phyloP scores from a whole-genome alignment of 2,888 invertebrate species.

The Ormyrus pomaceus region DNA sequence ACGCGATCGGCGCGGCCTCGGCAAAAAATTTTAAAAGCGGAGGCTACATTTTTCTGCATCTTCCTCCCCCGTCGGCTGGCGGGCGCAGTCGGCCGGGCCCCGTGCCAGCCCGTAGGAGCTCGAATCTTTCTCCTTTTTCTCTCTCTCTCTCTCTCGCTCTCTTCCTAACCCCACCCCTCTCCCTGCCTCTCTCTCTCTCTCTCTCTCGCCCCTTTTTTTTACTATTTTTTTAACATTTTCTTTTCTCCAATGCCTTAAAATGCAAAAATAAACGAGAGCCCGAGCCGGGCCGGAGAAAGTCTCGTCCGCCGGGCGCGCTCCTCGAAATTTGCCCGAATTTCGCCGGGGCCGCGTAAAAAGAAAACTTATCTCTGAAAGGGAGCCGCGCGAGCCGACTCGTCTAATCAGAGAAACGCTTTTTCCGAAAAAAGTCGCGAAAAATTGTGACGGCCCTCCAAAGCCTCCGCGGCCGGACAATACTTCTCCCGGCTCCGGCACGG shows the following conservation, averaged over 20 bases:
- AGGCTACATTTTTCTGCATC: slow-evolving; percentile 70
- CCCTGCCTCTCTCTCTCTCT: slow-evolving; percentile 57
- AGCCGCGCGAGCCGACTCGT: neutral
- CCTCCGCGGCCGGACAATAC: slow-evolving; percentile 62
- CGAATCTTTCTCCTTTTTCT: slow-evolving; percentile 67
- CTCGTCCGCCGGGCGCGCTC: slow-evolving; percentile 58
- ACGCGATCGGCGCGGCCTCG: slow-evolving; percentile 4
- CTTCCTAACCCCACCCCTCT: slow-evolving; percentile 13
- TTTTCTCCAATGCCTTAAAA: slow-evolving; percentile 74
- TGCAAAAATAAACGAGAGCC: slow-evolving; percentile 72
- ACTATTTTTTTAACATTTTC: slow-evolving; percentile 72
- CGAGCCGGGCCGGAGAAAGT: slow-evolving; percentile 55
- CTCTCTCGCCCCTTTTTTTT: slow-evolving; percentile 15
- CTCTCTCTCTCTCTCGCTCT: slow-evolving; percentile 6
- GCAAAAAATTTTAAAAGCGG: slow-evolving; percentile 25
- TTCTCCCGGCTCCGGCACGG: slow-evolving; percentile 60
- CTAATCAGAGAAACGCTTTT: slow-evolving; percentile 67
- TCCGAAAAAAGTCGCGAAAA: slow-evolving; percentile 12
- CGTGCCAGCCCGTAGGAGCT: slow-evolving; percentile 66
- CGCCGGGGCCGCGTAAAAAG: slow-evolving; percentile 59
- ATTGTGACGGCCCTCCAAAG: neutral
- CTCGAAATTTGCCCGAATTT: slow-evolving; percentile 63
- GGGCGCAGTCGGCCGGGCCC: slow-evolving; percentile 63
- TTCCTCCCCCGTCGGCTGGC: slow-evolving; percentile 50
- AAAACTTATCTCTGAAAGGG: slow-evolving; percentile 67